phyloP scores from a whole-genome alignment of 2,113 vertebrate species.

The Callorhinus ursinus region DNA sequence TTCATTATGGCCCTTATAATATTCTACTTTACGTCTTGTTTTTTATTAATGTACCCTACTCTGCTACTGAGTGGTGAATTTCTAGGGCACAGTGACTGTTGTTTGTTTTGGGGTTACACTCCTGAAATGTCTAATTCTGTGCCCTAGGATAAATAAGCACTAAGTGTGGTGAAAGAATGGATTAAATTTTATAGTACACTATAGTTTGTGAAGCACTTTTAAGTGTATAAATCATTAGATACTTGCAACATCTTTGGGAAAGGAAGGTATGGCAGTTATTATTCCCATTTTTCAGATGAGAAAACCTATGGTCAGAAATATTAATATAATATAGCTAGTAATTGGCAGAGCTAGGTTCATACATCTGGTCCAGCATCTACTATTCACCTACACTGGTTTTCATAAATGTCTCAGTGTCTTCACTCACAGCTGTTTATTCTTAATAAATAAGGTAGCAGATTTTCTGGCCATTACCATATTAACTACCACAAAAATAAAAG shows the following conservation, averaged over 20 bases:
- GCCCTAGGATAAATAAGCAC: background rate
- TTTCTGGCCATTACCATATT: background rate
- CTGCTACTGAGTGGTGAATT: background rate
- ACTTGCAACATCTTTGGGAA: background rate
- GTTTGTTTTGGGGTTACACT: background rate
- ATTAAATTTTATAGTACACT: background rate
- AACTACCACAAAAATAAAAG: background rate
- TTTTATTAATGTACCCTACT: background rate
- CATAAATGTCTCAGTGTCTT: background rate
- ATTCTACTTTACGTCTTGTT: background rate
- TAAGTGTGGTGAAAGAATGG: background rate
- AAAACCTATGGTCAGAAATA: background rate
- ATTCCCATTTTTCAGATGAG: conserved; percentile 8
- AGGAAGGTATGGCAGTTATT: background rate
- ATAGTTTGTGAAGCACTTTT: background rate
- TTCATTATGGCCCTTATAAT: background rate
- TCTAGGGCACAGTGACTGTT: background rate
- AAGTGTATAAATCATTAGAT: background rate
- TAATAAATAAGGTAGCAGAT: background rate
- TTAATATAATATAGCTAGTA: background rate
- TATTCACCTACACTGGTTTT: background rate
- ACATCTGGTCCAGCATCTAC: background rate
- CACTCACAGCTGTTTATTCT: background rate
- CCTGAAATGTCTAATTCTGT: background rate
- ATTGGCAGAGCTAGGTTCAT: background rate